phyloP scores from a whole-genome alignment of 2,797 vertebrate species.

The Rhabdomys pumilio region DNA sequence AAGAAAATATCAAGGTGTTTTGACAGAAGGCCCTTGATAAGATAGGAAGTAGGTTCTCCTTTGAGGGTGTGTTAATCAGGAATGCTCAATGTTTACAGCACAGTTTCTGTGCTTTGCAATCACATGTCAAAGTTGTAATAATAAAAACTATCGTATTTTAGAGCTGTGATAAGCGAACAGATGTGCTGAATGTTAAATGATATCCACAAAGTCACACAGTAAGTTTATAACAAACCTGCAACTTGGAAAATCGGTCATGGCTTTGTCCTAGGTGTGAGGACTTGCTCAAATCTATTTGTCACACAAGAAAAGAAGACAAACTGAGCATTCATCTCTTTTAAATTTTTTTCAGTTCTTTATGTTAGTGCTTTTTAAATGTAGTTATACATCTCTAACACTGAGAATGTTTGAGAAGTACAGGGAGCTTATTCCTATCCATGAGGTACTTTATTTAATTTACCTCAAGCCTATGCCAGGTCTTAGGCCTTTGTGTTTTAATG shows the following conservation, averaged over 20 bases:
- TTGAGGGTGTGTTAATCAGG: not conserved
- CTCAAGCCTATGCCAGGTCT: not conserved
- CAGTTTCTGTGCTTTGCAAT: not conserved
- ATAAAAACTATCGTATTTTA: not conserved
- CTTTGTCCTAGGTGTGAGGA: not conserved
- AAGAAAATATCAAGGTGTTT: not conserved
- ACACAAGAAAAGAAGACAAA: not conserved
- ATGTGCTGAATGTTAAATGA: not conserved
- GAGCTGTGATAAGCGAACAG: not conserved
- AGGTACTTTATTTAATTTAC: not conserved
- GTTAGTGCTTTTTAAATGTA: not conserved
- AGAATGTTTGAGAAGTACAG: not conserved
- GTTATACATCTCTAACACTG: not conserved
- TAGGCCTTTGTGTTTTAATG: not conserved
- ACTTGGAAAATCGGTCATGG: not conserved
- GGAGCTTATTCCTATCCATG: not conserved
- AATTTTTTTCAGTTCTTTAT: not conserved
- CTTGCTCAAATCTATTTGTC: not conserved
- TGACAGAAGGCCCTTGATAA: not conserved
- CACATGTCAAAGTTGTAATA: not conserved
- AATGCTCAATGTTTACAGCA: rapidly evolving
- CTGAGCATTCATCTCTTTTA: not conserved
- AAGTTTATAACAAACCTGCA: not conserved
- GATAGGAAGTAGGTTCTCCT: not conserved
- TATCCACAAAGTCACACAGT: not conserved